These are phyloP conservation scores for Philotrypesis tridentata DNA, from an alignment of 1,140 invertebrate species.

Conservation along the genomic window DNA sequence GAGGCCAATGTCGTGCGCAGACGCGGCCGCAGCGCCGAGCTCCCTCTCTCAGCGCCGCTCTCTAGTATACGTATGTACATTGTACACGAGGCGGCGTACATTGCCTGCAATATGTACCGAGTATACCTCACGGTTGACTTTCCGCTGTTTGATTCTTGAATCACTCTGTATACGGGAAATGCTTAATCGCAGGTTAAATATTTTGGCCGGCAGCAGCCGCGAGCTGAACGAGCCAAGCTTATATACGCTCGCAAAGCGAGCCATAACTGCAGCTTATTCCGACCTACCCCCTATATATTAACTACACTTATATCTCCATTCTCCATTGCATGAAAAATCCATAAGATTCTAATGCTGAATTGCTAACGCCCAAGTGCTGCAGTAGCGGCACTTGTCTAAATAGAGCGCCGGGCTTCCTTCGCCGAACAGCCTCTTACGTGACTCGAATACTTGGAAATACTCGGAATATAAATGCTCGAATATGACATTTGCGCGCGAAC, in stretches of 20 bases:
- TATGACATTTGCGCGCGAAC: slow-evolving; percentile 12
- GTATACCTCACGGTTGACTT: slow-evolving; percentile 71
- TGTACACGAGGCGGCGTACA: slow-evolving; percentile 45
- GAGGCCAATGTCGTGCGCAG: too few relatives aligned
- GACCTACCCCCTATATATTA: too few relatives aligned
- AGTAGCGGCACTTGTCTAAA: slow-evolving; percentile 46
- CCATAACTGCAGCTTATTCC: too few relatives aligned
- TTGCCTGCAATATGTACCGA: slow-evolving; percentile 71
- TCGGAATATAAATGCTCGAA: slow-evolving; percentile 23
- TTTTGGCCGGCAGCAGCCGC: slow-evolving; percentile 61
- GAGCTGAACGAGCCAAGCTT: background rate
- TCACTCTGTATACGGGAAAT: slow-evolving; percentile 69
- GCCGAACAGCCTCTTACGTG: slow-evolving; percentile 7
- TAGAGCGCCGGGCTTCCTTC: background rate
- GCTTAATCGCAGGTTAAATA: slow-evolving; percentile 73
- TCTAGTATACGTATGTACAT: background rate
- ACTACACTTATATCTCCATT: too few relatives aligned
- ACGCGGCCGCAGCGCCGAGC: background rate
- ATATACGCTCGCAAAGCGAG: background rate
- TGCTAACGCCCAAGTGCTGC: too few relatives aligned
- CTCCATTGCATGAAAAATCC: too few relatives aligned
- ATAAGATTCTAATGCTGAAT: too few relatives aligned
- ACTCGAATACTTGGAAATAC: slow-evolving; percentile 20
- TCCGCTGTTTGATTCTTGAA: slow-evolving; percentile 73
- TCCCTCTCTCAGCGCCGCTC: slow-evolving; percentile 32